Percentiles rank a stretch among this genome's conserved stretches.
Evolutionary conservation across 1,140 invertebrate genomes (phyloP).

Genomic region (Dendroctonus ponderosae): DNA sequence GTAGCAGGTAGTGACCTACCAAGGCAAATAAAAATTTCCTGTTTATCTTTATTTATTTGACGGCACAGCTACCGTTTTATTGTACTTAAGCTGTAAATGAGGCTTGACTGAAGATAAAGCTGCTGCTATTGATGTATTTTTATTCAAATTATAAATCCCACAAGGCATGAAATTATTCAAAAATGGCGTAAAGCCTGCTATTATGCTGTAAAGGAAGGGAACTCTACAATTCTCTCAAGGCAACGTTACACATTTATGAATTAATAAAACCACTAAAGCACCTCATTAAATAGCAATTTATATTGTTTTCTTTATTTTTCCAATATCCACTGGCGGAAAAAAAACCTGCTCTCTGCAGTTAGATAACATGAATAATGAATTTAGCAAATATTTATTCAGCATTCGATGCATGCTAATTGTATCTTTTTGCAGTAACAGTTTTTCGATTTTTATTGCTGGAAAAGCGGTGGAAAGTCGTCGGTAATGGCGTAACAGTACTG

Average conservation of each 20-base stretch:
- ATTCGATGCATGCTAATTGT: conserved; percentile 2
- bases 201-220: too few species aligned
- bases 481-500: conserved; percentile 6
- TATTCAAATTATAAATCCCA: too few species aligned
- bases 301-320: conserved; percentile 9
- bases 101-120: too few species aligned
- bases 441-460: conserved; percentile 4
- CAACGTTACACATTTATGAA: conserved; percentile 1
- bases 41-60: too few species aligned
- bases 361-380: conserved; percentile 15
- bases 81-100: too few species aligned
- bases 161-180: too few species aligned
- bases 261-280: conserved; percentile 3
- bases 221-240: conserved; percentile 1
- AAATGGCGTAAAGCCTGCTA: too few species aligned
- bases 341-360: conserved; percentile 10
- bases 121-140: too few species aligned
- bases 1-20: too few species aligned
- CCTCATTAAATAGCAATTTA: conserved; percentile 7
- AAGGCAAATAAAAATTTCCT: too few species aligned
- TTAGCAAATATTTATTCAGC: not conserved
- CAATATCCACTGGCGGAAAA: not conserved
- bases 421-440: conserved; percentile 11
- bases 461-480: conserved; percentile 9
- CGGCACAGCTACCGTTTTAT: too few species aligned